Conservation (phyloP, 2,113 vertebrate genomes). For the Lamprologus lemairii region DNA sequence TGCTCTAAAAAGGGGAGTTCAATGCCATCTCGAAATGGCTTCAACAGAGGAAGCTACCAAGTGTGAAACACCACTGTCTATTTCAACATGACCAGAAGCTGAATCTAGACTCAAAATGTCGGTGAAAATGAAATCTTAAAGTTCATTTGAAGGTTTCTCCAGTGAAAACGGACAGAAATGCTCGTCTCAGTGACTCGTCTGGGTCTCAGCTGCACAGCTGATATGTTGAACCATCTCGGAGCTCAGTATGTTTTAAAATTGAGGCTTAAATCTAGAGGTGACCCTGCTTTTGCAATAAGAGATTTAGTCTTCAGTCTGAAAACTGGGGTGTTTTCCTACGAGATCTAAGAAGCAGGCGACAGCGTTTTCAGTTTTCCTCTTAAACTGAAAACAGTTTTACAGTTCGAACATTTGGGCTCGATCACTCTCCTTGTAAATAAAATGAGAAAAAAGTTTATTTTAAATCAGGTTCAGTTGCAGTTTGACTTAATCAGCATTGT, state of each 20-base stretch:
- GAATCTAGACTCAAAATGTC: not conserved
- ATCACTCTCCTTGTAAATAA: not conserved
- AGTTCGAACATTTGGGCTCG: not conserved
- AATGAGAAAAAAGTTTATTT: not conserved
- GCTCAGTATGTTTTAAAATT: accelerated
- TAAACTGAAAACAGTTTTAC: not conserved
- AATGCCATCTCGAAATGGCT: not conserved
- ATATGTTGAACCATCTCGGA: accelerated
- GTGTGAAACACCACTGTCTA: not conserved
- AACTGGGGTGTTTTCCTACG: not conserved
- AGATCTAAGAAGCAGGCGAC: accelerated
- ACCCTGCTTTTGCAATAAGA: not conserved
- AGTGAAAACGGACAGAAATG: not conserved
- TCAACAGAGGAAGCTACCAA: accelerated
- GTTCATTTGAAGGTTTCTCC: not conserved
- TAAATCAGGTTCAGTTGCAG: not conserved
- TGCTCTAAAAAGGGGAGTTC: not conserved
- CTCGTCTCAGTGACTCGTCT: not conserved
- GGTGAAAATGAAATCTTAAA: not conserved
- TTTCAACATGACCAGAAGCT: not conserved
- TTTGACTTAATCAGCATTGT: accelerated
- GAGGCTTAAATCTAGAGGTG: not conserved
- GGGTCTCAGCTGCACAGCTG: not conserved
- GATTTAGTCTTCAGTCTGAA: not conserved
- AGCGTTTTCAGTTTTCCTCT: not conserved